Conservation (phyloP, 2,797 vertebrate genomes). For the Dallia pectoralis region DNA sequence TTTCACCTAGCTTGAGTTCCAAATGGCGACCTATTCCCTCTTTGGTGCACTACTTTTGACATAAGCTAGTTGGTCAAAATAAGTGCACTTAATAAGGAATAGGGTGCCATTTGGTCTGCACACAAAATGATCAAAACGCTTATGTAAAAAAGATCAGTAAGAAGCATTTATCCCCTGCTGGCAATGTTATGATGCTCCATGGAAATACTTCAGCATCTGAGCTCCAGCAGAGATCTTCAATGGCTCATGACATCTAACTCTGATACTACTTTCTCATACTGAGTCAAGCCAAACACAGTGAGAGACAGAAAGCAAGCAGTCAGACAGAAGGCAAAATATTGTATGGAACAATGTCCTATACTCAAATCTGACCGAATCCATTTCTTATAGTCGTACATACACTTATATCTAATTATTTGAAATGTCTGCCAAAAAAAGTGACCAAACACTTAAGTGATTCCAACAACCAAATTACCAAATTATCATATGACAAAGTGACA, state of each 20-base stretch:
- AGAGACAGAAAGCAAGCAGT: neutral
- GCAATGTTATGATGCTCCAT: neutral
- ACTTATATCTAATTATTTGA: too few relatives aligned
- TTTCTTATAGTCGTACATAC: too few relatives aligned
- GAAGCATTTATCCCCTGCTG: neutral
- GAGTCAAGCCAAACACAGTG: neutral
- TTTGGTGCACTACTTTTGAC: neutral
- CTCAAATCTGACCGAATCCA: too few relatives aligned
- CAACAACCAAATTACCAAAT: too few relatives aligned
- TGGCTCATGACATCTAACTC: neutral
- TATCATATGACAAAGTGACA: too few relatives aligned
- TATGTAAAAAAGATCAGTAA: neutral
- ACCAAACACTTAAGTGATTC: too few relatives aligned
- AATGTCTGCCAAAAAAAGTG: too few relatives aligned
- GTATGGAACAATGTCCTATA: too few relatives aligned
- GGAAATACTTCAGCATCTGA: neutral
- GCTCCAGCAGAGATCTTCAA: slow-evolving; percentile 9
- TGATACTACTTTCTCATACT: slow-evolving; percentile 6
- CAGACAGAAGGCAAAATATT: too few relatives aligned
- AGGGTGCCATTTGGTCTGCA: neutral
- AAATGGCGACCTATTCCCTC: neutral
- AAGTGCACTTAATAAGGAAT: neutral
- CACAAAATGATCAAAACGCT: neutral
- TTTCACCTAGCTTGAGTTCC: neutral
- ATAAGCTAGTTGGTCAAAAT: neutral